Evolutionary conservation across 1,140 invertebrate genomes (phyloP).

Genomic region (Psilanteris sp.): DNA sequence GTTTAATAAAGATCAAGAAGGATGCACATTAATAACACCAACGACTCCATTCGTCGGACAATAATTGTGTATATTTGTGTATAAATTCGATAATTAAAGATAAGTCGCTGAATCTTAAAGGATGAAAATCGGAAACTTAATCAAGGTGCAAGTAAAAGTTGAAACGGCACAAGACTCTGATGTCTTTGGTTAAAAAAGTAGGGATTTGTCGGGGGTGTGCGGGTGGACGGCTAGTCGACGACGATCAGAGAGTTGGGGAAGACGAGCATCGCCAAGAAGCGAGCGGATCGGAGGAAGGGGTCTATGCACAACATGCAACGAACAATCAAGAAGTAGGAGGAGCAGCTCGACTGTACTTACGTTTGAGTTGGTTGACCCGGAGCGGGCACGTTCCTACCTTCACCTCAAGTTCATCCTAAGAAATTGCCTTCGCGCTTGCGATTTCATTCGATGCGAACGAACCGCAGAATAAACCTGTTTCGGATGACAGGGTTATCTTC

Average conservation of each 20-base stretch:
- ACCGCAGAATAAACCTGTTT: constrained; percentile 57
- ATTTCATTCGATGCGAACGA: constrained; percentile 70
- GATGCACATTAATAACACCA: constrained; percentile 8
- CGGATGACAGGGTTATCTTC: constrained; percentile 56
- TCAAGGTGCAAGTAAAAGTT: constrained; percentile 40
- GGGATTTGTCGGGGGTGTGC: constrained; percentile 36
- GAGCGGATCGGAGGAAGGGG: constrained; percentile 63
- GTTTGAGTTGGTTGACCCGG: constrained; percentile 79
- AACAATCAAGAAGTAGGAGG: constrained; percentile 64
- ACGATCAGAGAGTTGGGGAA: constrained; percentile 31
- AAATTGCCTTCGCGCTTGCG: constrained; percentile 75
- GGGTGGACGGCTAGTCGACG: constrained; percentile 36
- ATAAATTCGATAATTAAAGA: constrained; percentile 36
- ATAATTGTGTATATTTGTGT: constrained; percentile 24
- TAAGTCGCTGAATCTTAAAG: constrained; percentile 9
- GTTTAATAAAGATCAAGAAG: constrained; percentile 17
- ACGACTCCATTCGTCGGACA: constrained; percentile 6
- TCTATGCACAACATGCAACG: constrained; percentile 67
- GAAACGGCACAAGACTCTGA: constrained; percentile 63
- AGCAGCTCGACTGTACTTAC: constrained; percentile 66
- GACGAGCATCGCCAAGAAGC: constrained; percentile 33
- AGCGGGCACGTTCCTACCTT: constrained; percentile 73
- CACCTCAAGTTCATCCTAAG: constrained; percentile 73
- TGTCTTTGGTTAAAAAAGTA: constrained; percentile 60
- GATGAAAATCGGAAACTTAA: constrained; percentile 4